Percentiles rank a stretch among this genome's conserved stretches.
These are phyloP conservation scores for Ascaphus truei DNA, from an alignment of 2,113 vertebrate genomes.

Conservation along the genomic window DNA sequence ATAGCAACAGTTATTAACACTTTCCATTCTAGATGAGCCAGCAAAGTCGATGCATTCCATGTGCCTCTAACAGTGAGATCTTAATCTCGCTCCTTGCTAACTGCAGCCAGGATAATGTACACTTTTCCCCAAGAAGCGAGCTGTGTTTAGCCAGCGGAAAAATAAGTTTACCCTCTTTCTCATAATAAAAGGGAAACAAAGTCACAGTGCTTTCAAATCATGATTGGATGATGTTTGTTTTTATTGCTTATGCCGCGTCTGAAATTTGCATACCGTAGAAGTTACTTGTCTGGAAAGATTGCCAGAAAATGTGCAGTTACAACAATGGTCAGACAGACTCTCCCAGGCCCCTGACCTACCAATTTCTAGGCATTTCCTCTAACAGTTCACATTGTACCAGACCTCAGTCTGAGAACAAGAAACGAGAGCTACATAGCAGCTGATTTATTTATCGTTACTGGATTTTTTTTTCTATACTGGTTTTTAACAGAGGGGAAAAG, in stretches of 20 bases:
- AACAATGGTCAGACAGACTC: conserved; percentile 43
- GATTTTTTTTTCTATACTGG: conserved; percentile 52
- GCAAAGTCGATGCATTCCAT: background rate
- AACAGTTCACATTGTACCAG: conserved; percentile 56
- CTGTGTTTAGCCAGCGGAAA: conserved; percentile 1
- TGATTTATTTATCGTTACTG: conserved; percentile 70
- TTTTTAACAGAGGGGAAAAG: conserved; percentile 62
- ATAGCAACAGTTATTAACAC: no score
- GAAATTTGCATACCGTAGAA: conserved; percentile 31
- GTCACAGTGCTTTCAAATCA: conserved; percentile 1
- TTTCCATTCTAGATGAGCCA: background rate
- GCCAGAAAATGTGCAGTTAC: conserved; percentile 46
- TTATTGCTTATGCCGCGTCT: conserved; percentile 14
- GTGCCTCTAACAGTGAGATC: background rate
- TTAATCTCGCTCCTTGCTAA: background rate
- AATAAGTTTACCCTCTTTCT: background rate
- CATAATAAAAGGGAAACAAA: conserved; percentile 6
- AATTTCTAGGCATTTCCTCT: conserved; percentile 77
- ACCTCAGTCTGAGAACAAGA: conserved; percentile 48
- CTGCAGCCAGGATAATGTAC: background rate
- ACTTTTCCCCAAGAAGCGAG: background rate
- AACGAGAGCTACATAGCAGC: conserved; percentile 45
- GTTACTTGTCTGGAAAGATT: conserved; percentile 32
- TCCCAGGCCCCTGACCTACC: conserved; percentile 68
- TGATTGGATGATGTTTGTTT: conserved; percentile 11